A percentile compares a stretch with the other conserved stretches of the same genome.
Conservation (phyloP, 2,888 invertebrate species). For the Boloria selene region DNA sequence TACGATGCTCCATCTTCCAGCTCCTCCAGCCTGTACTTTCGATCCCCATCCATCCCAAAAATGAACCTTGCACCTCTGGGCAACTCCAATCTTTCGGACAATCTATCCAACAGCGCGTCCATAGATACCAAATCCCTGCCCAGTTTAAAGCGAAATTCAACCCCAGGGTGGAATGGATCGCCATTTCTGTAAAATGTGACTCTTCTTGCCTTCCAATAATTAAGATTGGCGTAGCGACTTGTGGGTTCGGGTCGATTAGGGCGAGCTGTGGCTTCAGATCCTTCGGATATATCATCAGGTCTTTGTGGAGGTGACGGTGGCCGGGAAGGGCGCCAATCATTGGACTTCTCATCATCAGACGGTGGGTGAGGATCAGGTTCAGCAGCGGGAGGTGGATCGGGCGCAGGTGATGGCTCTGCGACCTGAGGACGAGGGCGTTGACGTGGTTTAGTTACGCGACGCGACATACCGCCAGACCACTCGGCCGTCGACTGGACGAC, state of each 20-base stretch:
- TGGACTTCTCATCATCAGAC: conserved; percentile 79
- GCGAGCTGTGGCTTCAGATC: conserved; percentile 80
- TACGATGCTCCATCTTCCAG: conserved; percentile 95
- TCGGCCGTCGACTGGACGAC: conserved; percentile 67
- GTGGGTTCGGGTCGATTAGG: conserved; percentile 82
- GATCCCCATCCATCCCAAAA: conserved; percentile 95
- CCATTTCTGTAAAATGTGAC: conserved; percentile 97
- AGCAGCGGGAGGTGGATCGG: conserved; percentile 67
- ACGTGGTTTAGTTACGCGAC: conserved; percentile 69
- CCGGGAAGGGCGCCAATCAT: conserved; percentile 77
- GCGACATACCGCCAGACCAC: conserved; percentile 70
- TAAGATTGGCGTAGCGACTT: conserved; percentile 89
- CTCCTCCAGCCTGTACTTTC: conserved; percentile 92
- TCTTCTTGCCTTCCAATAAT: conserved; percentile 93
- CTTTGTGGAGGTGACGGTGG: conserved; percentile 71
- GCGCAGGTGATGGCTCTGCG: conserved; percentile 68
- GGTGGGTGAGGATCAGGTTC: conserved; percentile 68
- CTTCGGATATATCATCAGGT: conserved; percentile 74
- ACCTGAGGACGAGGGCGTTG: conserved; percentile 72
- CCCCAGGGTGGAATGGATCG: conserved; percentile 94
- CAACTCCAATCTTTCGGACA: conserved; percentile 93
- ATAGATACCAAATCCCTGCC: conserved; percentile 93
- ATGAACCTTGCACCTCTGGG: conserved; percentile 94
- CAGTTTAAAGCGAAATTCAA: conserved; percentile 92
- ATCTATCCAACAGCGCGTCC: conserved; percentile 92